A percentile compares a stretch with the other conserved stretches of the same genome.
Evolutionary conservation across 2,888 invertebrate genomes (phyloP).

Genomic region (Morinoia aosen): DNA sequence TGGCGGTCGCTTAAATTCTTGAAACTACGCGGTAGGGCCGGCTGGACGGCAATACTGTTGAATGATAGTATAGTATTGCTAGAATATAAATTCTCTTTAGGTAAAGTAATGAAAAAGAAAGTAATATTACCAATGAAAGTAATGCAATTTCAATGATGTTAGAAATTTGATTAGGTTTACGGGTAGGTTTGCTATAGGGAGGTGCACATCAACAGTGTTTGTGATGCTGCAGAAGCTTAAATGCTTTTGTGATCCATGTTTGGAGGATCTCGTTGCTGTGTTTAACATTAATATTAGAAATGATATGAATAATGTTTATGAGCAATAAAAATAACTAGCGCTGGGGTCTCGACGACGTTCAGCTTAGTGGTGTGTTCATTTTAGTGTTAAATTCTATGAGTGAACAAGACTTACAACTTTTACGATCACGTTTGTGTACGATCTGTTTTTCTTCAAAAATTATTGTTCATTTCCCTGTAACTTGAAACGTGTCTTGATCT

Average conservation of each 20-base stretch:
- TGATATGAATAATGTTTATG: background rate
- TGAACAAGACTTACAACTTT: background rate
- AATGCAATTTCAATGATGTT: background rate
- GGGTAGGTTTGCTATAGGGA: no score
- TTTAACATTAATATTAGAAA: background rate
- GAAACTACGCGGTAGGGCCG: background rate
- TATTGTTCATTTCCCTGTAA: background rate
- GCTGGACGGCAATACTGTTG: background rate
- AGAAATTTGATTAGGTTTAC: no score
- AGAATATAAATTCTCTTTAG: background rate
- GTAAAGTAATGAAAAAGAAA: background rate
- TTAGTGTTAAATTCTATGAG: background rate
- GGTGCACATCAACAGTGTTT: no score
- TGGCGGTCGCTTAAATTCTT: no score
- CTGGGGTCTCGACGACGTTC: background rate
- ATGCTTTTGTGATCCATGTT: constrained; percentile 21
- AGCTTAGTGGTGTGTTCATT: background rate
- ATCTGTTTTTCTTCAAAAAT: background rate
- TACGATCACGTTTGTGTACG: background rate
- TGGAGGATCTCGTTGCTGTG: background rate
- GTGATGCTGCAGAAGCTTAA: background rate
- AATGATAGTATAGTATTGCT: background rate
- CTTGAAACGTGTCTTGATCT: background rate
- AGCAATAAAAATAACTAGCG: background rate
- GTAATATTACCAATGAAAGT: background rate